Base-by-base conservation (phyloP, 1,140 invertebrate species). In the Zaprionus inermis region DNA sequence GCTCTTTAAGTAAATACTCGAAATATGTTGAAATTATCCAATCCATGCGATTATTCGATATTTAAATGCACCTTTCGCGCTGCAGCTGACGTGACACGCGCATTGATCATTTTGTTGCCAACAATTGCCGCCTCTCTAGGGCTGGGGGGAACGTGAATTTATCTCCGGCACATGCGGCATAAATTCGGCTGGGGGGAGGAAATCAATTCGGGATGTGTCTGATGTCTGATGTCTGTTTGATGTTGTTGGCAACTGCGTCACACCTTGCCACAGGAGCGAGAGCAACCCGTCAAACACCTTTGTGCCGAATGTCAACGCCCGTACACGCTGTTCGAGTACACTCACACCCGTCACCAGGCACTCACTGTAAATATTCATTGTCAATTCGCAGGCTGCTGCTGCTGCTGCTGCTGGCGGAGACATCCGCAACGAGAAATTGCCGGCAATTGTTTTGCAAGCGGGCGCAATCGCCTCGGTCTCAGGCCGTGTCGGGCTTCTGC, bases 401-500 rank as follows among this genome's bases (percentile, higher is more conserved):
- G 30, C 30, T 32, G 56, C 58, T 59, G 32, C 56, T 79, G 67
- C 79, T 77, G 78, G 60, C 82, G 65, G 72, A 82, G 82, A 86
- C 83, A 86, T 86, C 69, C 79, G 82, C 79, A 79, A 52, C 61
- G 66, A 69, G 61, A 73, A 79, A 84, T 79, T 79, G 73, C 58
- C 67, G 22, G 52, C 82, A 88, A 86, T 86, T 86, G 82, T 86
- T 86, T 83, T 77, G 82, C 83, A 86, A 86, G 64, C 76, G 72
- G 82, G 82, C 82, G 82, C 71, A 86, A 86, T 72, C 76, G 46
- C 63, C 49, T 55, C 46, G 16, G 36, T 6, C 58, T 38, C 22
- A 3, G n/a, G 9, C 7, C 38, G 1, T 7, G n/a, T 44, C 6
- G 38, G 38, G 67, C 56, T 41, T 55, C 66, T 52, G 52, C 76